Conservation (phyloP, 2,113 vertebrate species). For the Sialia sialis region DNA sequence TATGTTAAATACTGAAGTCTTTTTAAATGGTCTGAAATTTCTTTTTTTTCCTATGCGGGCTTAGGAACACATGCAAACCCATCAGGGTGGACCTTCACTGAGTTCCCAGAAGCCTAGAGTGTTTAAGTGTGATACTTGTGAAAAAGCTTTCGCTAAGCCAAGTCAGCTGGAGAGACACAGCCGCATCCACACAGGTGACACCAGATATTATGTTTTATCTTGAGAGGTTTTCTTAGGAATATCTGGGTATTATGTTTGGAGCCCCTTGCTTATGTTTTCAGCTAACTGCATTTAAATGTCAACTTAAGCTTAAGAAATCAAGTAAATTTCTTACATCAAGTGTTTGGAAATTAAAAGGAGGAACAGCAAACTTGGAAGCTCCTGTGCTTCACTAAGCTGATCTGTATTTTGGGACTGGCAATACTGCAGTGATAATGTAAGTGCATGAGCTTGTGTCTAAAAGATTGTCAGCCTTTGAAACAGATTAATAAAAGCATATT, state of each 20-base stretch:
- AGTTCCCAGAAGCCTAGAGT: constrained; percentile 92
- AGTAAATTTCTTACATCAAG: background rate
- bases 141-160: constrained; percentile 95
- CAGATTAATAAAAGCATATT: background rate
- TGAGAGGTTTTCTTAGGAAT: background rate
- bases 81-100: constrained; percentile 88
- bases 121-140: constrained; percentile 89
- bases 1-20: background rate
- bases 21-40: background rate
- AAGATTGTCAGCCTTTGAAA: background rate
- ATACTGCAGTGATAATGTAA: background rate
- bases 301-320: background rate
- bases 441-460: background rate
- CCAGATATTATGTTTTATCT: background rate
- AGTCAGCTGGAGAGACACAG: constrained; percentile 97
- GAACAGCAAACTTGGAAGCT: background rate
- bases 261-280: background rate
- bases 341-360: background rate
- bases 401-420: background rate
- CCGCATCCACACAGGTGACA: constrained; percentile 93
- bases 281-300: background rate
- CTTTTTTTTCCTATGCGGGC: background rate
- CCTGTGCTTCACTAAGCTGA: background rate
- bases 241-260: background rate
- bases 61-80: constrained; percentile 93